Evolutionary conservation across 2,113 vertebrate species (phyloP).

Genomic region (Pipa parva): DNA sequence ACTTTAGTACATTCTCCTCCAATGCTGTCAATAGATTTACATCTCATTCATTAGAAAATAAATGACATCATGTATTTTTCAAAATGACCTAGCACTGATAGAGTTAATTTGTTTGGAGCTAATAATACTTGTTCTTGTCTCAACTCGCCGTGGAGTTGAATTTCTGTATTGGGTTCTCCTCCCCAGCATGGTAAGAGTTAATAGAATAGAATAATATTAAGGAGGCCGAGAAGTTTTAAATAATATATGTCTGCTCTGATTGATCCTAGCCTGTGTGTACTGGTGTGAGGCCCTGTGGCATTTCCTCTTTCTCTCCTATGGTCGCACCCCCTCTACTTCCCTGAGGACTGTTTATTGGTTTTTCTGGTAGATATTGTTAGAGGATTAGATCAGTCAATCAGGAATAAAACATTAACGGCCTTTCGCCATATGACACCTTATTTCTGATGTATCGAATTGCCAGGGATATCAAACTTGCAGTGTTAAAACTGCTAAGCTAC

Average conservation of each 20-base stretch:
- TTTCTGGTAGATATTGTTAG: slow-evolving; percentile 38
- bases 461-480: too few relatives aligned
- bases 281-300: neutral
- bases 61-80: too few relatives aligned
- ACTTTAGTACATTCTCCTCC: too few relatives aligned
- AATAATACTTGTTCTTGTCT: neutral
- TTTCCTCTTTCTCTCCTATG: neutral
- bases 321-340: neutral
- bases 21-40: too few relatives aligned
- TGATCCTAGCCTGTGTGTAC: slow-evolving; percentile 28
- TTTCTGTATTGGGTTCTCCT: neutral
- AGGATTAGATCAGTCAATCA: slow-evolving; percentile 38
- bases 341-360: slow-evolving; percentile 31
- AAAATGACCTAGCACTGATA: neutral
- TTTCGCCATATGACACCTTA: neutral
- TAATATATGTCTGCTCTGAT: slow-evolving; percentile 33
- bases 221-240: slow-evolving; percentile 22
- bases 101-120: neutral
- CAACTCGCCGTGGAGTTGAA: neutral
- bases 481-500: too few relatives aligned
- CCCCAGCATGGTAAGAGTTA: slow-evolving; percentile 7
- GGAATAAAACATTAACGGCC: slow-evolving; percentile 16
- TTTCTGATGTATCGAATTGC: neutral
- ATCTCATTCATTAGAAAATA: too few relatives aligned
- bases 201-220: slow-evolving; percentile 27